Evolutionary conservation across 37 sponge, comb jelly and placozoan genomes (phyloP).

Genomic region (Agelas oroides): DNA sequence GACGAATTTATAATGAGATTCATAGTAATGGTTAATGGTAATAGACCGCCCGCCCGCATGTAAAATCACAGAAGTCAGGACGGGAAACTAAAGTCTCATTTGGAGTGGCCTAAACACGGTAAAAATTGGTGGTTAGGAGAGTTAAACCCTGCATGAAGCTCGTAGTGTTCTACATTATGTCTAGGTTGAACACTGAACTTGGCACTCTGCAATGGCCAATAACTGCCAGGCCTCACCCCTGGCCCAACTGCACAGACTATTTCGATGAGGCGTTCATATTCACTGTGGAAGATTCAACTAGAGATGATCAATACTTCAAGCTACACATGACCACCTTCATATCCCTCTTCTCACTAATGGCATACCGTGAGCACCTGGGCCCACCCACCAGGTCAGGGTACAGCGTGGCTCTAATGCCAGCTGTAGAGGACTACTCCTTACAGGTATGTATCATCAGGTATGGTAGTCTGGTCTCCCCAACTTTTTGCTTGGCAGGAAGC

Average conservation of each 20-base stretch:
- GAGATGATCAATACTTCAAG: not conserved
- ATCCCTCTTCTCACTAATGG: conserved; percentile 24
- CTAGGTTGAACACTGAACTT: not conserved
- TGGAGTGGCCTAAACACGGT: too few relatives aligned
- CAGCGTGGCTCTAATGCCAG: conserved; percentile 22
- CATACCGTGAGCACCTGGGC: conserved; percentile 24
- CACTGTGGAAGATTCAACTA: conserved; percentile 2
- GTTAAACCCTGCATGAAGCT: too few relatives aligned
- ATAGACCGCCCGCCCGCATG: too few relatives aligned
- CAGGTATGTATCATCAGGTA: not conserved
- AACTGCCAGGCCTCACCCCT: not conserved
- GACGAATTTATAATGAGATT: too few relatives aligned
- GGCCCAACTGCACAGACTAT: conserved; percentile 20
- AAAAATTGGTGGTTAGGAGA: too few relatives aligned
- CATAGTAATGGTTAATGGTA: too few relatives aligned
- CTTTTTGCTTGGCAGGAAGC: too few relatives aligned
- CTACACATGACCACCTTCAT: conserved; percentile 33
- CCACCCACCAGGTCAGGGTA: not conserved
- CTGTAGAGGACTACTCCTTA: conserved; percentile 18
- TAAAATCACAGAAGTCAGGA: too few relatives aligned
- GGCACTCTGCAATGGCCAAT: conserved; percentile 5
- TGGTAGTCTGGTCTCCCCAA: too few relatives aligned
- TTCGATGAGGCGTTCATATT: conserved; percentile 32
- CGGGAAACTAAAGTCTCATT: too few relatives aligned
- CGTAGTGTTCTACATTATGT: too few relatives aligned